phyloP scores from a whole-genome alignment of 1,140 invertebrate genomes.

The Zophobas atratus region DNA sequence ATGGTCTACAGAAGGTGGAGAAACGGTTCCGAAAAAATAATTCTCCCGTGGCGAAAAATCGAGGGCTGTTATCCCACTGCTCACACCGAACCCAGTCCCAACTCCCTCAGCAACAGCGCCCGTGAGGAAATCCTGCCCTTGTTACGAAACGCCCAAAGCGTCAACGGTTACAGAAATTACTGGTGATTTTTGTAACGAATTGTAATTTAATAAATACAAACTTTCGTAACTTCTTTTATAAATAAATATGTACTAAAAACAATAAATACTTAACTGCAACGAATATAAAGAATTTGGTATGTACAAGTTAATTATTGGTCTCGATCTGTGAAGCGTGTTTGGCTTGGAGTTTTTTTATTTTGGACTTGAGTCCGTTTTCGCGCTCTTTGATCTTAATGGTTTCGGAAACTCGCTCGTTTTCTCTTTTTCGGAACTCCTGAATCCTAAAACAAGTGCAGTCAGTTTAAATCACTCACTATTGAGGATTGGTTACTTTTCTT shows the following conservation, averaged over 20 bases:
- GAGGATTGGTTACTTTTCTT: constrained; percentile 79
- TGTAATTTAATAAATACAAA: background rate
- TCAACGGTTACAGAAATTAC: constrained; percentile 35
- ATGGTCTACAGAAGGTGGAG: constrained; percentile 83
- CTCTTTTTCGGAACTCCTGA: constrained; percentile 63
- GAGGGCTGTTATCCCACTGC: constrained; percentile 20
- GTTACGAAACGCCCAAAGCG: constrained; percentile 33
- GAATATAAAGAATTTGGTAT: constrained; percentile 24
- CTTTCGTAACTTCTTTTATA: background rate
- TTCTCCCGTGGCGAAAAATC: constrained; percentile 62
- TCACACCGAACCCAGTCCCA: background rate
- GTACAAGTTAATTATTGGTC: constrained; percentile 14
- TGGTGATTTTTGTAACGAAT: background rate
- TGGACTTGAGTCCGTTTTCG: constrained; percentile 65
- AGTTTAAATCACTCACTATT: constrained; percentile 52
- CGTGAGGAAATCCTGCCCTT: constrained; percentile 30
- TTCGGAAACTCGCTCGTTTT: constrained; percentile 59
- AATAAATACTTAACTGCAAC: constrained; percentile 35
- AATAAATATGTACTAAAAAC: constrained; percentile 24
- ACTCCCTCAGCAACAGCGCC: constrained; percentile 2
- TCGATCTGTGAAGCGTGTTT: constrained; percentile 49
- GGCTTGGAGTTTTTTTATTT: constrained; percentile 58
- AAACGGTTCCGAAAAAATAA: constrained; percentile 65
- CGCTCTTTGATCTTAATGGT: constrained; percentile 61
- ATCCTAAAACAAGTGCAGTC: constrained; percentile 58